Evolutionary conservation across 2,113 vertebrate species (phyloP).

Genomic region (Gallinago undulata): DNA sequence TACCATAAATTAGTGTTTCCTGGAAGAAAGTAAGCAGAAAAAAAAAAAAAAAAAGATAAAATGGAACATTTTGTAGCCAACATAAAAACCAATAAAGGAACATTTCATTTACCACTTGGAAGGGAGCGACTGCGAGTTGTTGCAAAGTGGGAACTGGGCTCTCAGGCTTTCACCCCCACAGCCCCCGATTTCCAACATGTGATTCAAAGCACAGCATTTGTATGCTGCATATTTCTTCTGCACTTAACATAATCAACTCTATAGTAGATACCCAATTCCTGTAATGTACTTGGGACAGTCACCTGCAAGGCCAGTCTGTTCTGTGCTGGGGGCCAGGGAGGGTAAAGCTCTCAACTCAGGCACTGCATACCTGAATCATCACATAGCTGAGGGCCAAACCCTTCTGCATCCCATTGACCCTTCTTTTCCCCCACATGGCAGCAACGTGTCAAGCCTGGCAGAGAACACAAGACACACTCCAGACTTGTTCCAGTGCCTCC

Average conservation of each 20-base stretch:
- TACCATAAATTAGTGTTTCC: constrained; percentile 48
- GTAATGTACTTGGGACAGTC: not conserved
- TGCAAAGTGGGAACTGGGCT: not conserved
- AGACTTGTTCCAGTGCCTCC: not conserved
- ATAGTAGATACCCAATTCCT: not conserved
- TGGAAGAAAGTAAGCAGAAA: constrained; percentile 27
- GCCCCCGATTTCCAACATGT: rapidly evolving
- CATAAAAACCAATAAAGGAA: constrained; percentile 26
- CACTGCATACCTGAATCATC: not conserved
- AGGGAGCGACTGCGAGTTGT: not conserved
- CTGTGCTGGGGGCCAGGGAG: not conserved
- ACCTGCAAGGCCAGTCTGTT: not conserved
- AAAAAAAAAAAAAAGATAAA: not conserved
- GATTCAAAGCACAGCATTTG: not conserved
- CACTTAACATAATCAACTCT: not conserved
- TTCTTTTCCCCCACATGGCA: not conserved
- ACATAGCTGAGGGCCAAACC: not conserved
- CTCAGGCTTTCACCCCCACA: not conserved
- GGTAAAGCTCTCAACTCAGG: not conserved
- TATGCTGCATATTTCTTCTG: not conserved
- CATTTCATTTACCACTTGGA: constrained; percentile 16
- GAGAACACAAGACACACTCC: not conserved
- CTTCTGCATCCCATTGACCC: not conserved
- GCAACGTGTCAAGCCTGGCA: not conserved
- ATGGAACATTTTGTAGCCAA: constrained; percentile 27